Evolutionary conservation across 2,797 vertebrate genomes (phyloP).

Genomic region (Tinamus major): DNA sequence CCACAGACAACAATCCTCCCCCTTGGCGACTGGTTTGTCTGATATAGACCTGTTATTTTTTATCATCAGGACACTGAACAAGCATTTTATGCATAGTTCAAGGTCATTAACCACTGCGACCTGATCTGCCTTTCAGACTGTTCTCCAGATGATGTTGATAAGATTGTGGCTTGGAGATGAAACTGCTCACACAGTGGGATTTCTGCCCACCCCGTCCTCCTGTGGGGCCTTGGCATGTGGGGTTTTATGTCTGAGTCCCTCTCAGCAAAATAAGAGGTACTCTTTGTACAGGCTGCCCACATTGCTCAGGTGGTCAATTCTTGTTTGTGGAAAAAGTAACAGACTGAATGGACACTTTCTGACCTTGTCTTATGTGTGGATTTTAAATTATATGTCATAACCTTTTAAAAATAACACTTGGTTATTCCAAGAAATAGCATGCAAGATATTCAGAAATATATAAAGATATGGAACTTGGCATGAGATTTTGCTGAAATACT

Average conservation of each 20-base stretch:
- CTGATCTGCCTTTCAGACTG: background rate
- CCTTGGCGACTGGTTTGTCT: background rate
- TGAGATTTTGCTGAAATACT: background rate
- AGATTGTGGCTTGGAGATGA: background rate
- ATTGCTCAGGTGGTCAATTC: background rate
- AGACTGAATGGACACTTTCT: background rate
- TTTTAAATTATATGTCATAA: background rate
- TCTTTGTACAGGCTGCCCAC: background rate
- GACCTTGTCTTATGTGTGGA: background rate
- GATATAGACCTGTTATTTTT: background rate
- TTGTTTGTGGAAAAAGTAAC: background rate
- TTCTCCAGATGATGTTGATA: background rate
- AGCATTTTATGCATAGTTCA: background rate
- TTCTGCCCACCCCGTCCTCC: background rate
- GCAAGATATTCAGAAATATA: background rate
- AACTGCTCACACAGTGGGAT: background rate
- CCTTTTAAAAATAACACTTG: background rate
- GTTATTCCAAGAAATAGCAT: background rate
- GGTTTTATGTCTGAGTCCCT: background rate
- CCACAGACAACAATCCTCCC: rapidly evolving
- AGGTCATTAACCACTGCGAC: background rate
- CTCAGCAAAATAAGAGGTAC: background rate
- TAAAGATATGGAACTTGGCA: background rate
- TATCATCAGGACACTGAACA: background rate
- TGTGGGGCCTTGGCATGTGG: background rate